Conservation (phyloP, 1,140 invertebrate species). For the Pissodes strobi region DNA sequence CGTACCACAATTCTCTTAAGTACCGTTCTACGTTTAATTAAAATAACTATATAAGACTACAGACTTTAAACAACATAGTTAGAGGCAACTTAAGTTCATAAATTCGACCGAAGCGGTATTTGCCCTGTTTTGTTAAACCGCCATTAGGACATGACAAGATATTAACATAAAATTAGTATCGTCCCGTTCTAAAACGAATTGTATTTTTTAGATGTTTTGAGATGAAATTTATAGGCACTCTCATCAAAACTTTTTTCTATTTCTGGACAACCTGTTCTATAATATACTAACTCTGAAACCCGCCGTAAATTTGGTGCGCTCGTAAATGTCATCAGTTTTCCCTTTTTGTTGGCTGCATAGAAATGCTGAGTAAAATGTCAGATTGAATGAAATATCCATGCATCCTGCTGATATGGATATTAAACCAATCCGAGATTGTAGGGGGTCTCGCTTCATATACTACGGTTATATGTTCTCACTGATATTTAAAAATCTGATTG, state of each 20-base stretch:
- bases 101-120: too few species aligned
- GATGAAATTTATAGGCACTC: slow-evolving; percentile 6
- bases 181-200: too few species aligned
- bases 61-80: too few species aligned
- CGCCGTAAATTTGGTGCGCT: slow-evolving; percentile 15
- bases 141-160: too few species aligned
- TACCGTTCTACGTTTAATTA: too few species aligned
- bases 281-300: slow-evolving; percentile 1
- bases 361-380: slow-evolving; percentile 28
- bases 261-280: slow-evolving; percentile 20
- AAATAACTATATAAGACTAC: too few species aligned
- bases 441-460: slow-evolving; percentile 23
- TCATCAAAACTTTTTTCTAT: slow-evolving; percentile 8
- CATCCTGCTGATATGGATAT: slow-evolving; percentile 29
- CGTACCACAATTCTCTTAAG: too few species aligned
- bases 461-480: slow-evolving; percentile 12
- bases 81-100: too few species aligned
- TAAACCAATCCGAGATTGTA: slow-evolving; percentile 18
- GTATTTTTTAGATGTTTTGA: too few species aligned
- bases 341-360: slow-evolving; percentile 1
- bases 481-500: too few species aligned
- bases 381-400: slow-evolving; percentile 28
- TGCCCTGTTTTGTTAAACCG: too few species aligned
- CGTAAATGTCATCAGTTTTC: slow-evolving; percentile 29
- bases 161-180: too few species aligned